Evolutionary conservation across 2,113 vertebrate species (phyloP).

Genomic region (Okapia johnstoni): DNA sequence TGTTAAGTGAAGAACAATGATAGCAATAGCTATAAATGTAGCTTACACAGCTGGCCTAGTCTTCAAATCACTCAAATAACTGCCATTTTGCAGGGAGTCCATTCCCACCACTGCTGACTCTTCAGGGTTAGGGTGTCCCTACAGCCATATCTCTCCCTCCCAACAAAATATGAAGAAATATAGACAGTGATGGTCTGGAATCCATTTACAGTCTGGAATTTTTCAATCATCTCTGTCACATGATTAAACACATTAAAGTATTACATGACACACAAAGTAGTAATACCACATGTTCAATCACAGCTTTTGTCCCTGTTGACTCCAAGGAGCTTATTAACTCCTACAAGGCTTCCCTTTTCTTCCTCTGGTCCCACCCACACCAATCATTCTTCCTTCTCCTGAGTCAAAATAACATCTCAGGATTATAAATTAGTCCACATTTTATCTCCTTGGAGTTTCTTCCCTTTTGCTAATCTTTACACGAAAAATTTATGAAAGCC

Average conservation of each 20-base stretch:
- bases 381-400: neutral
- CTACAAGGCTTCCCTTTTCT: neutral
- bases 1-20: neutral
- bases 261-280: conserved; percentile 19
- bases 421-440: neutral
- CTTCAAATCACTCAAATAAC: neutral
- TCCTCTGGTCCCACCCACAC: neutral
- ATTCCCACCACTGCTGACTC: neutral
- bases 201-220: conserved; percentile 50
- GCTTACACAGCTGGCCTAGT: neutral
- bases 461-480: neutral
- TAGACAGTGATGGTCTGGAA: conserved; percentile 40
- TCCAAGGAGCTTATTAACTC: neutral
- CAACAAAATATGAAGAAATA: neutral
- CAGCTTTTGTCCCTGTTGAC: neutral
- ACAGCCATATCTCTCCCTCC: neutral
- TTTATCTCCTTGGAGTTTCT: neutral
- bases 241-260: conserved; percentile 56
- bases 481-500: neutral
- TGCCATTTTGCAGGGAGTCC: neutral
- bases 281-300: conserved; percentile 39
- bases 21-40: neutral
- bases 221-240: conserved; percentile 54
- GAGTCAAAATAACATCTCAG: neutral
- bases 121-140: neutral